Percentiles rank a stretch among this genome's conserved stretches.
Evolutionary conservation across 2,888 invertebrate genomes (phyloP).

Genomic region (Ectemnius continuus): DNA sequence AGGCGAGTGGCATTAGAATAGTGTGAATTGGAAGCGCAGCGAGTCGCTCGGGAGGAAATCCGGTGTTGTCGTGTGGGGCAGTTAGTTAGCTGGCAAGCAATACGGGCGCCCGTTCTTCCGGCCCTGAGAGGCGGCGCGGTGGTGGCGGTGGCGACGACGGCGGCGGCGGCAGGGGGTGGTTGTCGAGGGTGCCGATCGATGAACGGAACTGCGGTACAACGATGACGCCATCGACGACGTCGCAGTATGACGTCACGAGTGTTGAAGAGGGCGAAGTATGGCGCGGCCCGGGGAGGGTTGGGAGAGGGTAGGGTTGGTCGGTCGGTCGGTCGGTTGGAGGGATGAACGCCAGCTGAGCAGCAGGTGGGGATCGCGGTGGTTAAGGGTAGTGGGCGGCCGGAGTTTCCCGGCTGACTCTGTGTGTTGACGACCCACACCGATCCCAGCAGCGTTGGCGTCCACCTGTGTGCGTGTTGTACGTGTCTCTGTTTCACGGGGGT

Average conservation of each 20-base stretch:
- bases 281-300: constrained; percentile 7
- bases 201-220: constrained; percentile 76
- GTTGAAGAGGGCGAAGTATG: neutral
- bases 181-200: constrained; percentile 66
- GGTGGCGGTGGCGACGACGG: too few relatives aligned
- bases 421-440: constrained; percentile 62
- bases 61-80: constrained; percentile 6
- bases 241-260: constrained; percentile 70
- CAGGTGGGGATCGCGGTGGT: constrained; percentile 19
- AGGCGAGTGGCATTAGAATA: too few relatives aligned
- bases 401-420: constrained; percentile 34
- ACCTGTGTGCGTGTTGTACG: constrained; percentile 31
- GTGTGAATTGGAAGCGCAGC: neutral
- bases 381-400: constrained; percentile 26
- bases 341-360: constrained; percentile 10
- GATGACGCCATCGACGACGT: constrained; percentile 74
- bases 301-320: constrained; percentile 58
- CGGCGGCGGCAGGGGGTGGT: constrained; percentile 26
- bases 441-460: constrained; percentile 61
- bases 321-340: constrained; percentile 57
- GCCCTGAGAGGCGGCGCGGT: constrained; percentile 48
- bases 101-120: constrained; percentile 31
- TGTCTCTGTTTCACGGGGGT: constrained; percentile 59
- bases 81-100: too few relatives aligned
- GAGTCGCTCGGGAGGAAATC: neutral